Percentiles rank a stretch among this genome's conserved stretches.
phyloP scores from a whole-genome alignment of 2,797 vertebrate genomes.

The Schizopygopsis malacanthus region DNA sequence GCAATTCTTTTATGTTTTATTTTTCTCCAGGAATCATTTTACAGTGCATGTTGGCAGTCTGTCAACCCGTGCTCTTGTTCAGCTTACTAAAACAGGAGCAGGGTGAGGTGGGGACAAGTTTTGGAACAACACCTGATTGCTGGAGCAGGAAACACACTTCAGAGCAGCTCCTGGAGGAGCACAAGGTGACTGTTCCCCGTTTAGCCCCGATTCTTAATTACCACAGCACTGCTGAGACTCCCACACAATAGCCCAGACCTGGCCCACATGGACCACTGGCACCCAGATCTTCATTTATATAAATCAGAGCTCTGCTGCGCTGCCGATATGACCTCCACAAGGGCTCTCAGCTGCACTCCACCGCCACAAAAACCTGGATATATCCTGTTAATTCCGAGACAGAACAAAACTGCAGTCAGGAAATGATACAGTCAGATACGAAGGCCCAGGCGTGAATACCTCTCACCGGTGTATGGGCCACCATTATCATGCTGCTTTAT shows the following conservation, averaged over 20 bases:
- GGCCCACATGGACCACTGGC: slow-evolving; percentile 44
- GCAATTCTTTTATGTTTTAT: neutral
- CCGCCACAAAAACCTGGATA: slow-evolving; percentile 36
- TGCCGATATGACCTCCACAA: slow-evolving; percentile 61
- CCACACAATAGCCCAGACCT: slow-evolving; percentile 44
- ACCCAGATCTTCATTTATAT: slow-evolving; percentile 62
- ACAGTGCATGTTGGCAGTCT: slow-evolving; percentile 11
- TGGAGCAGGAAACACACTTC: slow-evolving; percentile 40
- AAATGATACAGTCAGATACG: neutral
- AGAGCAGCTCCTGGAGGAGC: slow-evolving; percentile 56
- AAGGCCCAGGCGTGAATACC: slow-evolving; percentile 4
- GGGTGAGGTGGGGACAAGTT: slow-evolving; percentile 32
- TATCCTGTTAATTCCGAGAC: slow-evolving; percentile 7
- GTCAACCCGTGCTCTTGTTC: slow-evolving; percentile 30
- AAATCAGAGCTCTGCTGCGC: slow-evolving; percentile 56
- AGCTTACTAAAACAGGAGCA: slow-evolving; percentile 50
- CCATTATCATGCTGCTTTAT: slow-evolving; percentile 35
- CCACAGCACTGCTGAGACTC: slow-evolving; percentile 58
- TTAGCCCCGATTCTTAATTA: slow-evolving; percentile 66
- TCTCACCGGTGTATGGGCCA: slow-evolving; percentile 2
- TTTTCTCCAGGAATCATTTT: neutral
- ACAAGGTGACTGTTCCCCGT: slow-evolving; percentile 67
- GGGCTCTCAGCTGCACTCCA: slow-evolving; percentile 49
- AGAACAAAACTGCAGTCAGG: slow-evolving; percentile 31
- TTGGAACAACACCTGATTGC: slow-evolving; percentile 46